Evolutionary conservation across 2,888 invertebrate genomes (phyloP).

Genomic region (Myopa testacea): DNA sequence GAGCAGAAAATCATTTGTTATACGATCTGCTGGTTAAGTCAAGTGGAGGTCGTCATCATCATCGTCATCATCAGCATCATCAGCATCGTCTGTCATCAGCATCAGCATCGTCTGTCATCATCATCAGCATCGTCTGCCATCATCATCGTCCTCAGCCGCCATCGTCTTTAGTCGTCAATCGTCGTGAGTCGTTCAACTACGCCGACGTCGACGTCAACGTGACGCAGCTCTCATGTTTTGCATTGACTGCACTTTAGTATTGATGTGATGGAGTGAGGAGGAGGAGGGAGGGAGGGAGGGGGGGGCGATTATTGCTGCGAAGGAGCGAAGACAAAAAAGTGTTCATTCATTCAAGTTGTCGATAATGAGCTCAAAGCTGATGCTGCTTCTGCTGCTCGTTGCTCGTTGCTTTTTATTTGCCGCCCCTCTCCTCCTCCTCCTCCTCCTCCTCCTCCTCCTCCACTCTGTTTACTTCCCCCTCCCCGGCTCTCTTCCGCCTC

Average conservation of each 20-base stretch:
- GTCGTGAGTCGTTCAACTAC: background rate
- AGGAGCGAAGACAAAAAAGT: constrained; percentile 1
- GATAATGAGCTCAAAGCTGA: constrained; percentile 22
- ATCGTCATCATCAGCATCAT: constrained; percentile 29
- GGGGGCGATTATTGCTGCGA: background rate
- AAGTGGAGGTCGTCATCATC: constrained; percentile 42
- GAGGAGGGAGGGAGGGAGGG: background rate
- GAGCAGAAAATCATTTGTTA: constrained; percentile 39
- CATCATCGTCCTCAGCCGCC: background rate
- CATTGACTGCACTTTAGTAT: background rate
- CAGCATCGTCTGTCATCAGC: too few species aligned
- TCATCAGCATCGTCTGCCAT: background rate
- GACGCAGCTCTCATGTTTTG: background rate
- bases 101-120: background rate
- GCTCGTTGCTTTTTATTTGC: constrained; percentile 17
- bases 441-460: too few species aligned
- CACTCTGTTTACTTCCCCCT: background rate
- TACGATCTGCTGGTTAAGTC: constrained; percentile 40
- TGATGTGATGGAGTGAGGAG: background rate
- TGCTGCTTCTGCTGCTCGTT: background rate
- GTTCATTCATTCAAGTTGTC: constrained; percentile 12
- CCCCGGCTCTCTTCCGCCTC: background rate
- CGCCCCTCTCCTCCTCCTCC: background rate
- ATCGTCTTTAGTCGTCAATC: background rate
- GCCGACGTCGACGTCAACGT: background rate